Base-by-base conservation (phyloP, 2,113 vertebrate species). In the Dicerorhinus sumatrensis region DNA sequence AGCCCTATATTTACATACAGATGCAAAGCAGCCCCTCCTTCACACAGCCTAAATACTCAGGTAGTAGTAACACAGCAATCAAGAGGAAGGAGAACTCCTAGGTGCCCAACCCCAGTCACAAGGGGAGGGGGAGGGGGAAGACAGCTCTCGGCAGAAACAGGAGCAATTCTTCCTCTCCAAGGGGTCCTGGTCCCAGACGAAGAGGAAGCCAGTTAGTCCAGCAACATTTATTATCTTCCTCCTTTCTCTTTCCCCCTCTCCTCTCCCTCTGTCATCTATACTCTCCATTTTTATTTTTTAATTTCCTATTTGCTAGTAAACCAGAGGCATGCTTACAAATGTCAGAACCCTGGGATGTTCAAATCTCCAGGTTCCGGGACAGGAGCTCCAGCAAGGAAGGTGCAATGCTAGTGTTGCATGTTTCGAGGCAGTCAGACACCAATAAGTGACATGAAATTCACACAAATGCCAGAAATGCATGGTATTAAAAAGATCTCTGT, bases 341-440 rank as follows among this genome's bases (percentile, higher is more conserved):
- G 25, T 46, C 65, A 63, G 76, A 46, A 33, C 21, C 89, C 89
- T 31, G 1, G 39, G 8, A 46, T 29, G 4, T 18, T 21, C 3
- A 9, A 65, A 63, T 25, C 73, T 39, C 39, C 39, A 13, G 33
- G 3, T 62, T 27, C 81, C 1, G 14, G 85, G 48, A 20, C 20
- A 58, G n/a, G 42, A 36, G 54, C 2, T 56, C 89, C 77, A 60
- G n/a, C 39, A 33, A 60, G 60, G 60, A 75, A 16, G 12, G 42
- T 4, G 11, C 2, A 8, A 23, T 2, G 39, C 39, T 21, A 31
- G 29, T 1, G 13, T 23, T 21, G 17, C 46, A 1, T 3, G n/a
- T 46, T 46, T 92, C 33, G 6, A 27, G 25, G 65, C 36, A 48
- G 18, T 8, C 42, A 42, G 75, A 87, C 25, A 36, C 48, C 23